A percentile compares a stretch with the other conserved stretches of the same genome.
Conservation (phyloP, 2,113 vertebrate genomes). For the Propithecus coquereli region DNA sequence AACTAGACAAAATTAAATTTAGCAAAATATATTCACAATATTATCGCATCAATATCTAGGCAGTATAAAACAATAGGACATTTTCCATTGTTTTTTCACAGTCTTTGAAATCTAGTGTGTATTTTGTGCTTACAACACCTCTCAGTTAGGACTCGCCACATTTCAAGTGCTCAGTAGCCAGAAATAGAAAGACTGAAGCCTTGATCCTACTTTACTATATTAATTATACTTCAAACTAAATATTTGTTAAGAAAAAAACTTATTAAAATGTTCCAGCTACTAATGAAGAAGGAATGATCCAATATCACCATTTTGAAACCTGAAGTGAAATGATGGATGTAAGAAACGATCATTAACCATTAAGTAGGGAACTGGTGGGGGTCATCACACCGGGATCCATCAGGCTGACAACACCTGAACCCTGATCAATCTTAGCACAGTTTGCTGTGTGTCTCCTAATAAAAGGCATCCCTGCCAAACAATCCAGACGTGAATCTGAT, state of each 20-base stretch:
- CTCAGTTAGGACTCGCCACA: too few species aligned
- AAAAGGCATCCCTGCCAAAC: not conserved
- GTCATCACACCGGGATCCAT: not conserved
- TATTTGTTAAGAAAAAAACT: not conserved
- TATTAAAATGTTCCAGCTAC: not conserved
- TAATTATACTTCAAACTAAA: not conserved
- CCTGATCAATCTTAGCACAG: not conserved
- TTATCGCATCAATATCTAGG: not conserved
- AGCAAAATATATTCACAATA: not conserved
- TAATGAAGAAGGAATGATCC: not conserved
- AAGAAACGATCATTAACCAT: too few species aligned
- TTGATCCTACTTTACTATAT: not conserved
- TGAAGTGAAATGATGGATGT: not conserved
- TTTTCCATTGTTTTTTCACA: not conserved
- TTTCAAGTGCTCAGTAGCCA: not conserved
- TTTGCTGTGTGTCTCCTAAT: not conserved
- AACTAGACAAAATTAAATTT: not conserved
- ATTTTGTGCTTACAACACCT: not conserved
- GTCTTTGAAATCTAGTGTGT: not conserved
- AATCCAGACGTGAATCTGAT: not conserved
- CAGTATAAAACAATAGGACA: not conserved
- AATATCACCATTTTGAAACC: not conserved
- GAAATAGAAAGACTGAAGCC: not conserved
- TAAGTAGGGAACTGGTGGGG: not conserved
- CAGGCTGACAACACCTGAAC: not conserved